A percentile compares a stretch with the other conserved stretches of the same genome.
Conservation (phyloP, 2,797 vertebrate genomes). For the Phrynocephalus vlangalii region DNA sequence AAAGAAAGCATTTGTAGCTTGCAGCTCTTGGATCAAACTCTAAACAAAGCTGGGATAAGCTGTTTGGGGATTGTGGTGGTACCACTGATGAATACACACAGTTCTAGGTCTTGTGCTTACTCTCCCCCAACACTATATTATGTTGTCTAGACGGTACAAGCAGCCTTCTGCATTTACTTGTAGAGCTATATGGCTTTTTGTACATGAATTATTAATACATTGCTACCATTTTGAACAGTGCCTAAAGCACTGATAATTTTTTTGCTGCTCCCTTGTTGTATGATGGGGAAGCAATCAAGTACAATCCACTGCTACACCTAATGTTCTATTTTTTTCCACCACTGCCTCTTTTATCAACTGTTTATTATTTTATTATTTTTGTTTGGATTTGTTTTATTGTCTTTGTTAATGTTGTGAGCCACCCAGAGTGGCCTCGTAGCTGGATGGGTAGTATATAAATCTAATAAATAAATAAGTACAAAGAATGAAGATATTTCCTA, state of each 20-base stretch:
- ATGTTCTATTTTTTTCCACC: too few species aligned
- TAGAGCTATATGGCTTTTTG: constrained; percentile 53
- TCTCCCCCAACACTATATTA: constrained; percentile 45
- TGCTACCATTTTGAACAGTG: constrained; percentile 56
- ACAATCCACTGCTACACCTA: too few species aligned
- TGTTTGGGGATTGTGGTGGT: background rate
- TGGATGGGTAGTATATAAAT: too few species aligned
- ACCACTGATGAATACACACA: background rate
- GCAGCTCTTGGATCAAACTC: background rate
- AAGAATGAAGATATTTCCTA: constrained; percentile 51
- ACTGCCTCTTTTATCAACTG: too few species aligned
- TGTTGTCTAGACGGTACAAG: constrained; percentile 56
- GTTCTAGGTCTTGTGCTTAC: background rate
- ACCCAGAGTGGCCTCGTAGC: too few species aligned
- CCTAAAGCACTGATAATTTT: constrained; percentile 57
- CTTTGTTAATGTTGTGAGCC: too few species aligned
- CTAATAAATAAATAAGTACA: background rate
- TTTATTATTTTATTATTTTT: too few species aligned
- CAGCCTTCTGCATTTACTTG: constrained; percentile 53
- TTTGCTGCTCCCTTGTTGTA: constrained; percentile 58
- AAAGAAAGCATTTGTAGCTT: background rate
- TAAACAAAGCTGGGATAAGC: background rate
- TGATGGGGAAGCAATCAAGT: constrained; percentile 55
- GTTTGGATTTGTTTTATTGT: too few species aligned
- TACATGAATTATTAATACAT: constrained; percentile 70